Evolutionary conservation across 2,797 vertebrate species (phyloP).

Genomic region (Oophaga sylvatica): DNA sequence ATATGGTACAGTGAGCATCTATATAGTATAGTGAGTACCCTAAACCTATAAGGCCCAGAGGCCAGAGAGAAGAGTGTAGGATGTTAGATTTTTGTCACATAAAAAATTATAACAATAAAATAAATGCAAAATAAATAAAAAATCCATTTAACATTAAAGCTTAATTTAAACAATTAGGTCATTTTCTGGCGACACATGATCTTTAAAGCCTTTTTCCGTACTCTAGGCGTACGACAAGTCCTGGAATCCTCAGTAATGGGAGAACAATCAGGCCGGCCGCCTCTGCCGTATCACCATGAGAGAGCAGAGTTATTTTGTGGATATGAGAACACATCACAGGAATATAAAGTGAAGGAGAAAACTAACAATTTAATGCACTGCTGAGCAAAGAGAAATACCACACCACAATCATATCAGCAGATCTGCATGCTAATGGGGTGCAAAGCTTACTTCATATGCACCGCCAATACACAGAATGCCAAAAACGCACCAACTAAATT

Average conservation of each 20-base stretch:
- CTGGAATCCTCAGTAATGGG: not conserved
- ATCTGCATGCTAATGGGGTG: conserved; percentile 40
- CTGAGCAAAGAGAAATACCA: conserved; percentile 48
- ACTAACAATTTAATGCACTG: conserved; percentile 53
- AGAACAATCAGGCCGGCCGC: not conserved
- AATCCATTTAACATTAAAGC: too few species aligned
- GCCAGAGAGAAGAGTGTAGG: too few species aligned
- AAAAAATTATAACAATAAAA: too few species aligned
- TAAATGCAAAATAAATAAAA: too few species aligned
- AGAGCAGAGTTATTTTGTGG: conserved; percentile 19
- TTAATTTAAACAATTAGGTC: too few species aligned
- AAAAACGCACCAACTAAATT: conserved; percentile 15
- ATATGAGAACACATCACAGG: conserved; percentile 49
- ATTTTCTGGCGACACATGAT: too few species aligned
- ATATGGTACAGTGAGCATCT: too few species aligned
- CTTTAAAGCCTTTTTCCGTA: not conserved
- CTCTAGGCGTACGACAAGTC: not conserved
- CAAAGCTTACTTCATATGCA: conserved; percentile 7
- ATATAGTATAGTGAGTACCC: too few species aligned
- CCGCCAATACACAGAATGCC: conserved; percentile 14
- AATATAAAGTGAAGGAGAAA: conserved; percentile 48
- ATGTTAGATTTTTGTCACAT: too few species aligned
- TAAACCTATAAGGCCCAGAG: too few species aligned
- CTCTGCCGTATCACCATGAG: not conserved
- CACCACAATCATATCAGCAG: not conserved